Conservation (phyloP, 2,888 invertebrate species). For the Andrena dorsata region DNA sequence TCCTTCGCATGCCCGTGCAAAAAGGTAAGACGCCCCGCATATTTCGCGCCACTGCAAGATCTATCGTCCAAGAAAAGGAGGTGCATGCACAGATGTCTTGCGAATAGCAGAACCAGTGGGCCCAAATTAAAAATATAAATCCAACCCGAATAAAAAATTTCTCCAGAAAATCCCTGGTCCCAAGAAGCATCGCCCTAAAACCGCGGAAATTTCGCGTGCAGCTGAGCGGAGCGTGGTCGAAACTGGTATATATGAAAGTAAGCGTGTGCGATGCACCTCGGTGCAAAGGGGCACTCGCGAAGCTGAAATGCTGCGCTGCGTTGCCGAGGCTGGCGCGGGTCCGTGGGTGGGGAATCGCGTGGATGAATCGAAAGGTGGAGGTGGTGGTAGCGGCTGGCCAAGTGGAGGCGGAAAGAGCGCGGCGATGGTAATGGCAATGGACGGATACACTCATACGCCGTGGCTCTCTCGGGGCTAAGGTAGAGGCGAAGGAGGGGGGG, state of each 20-base stretch:
- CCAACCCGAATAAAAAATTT: neutral
- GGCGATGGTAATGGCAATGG: conserved; percentile 61
- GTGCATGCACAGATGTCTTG: neutral
- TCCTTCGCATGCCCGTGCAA: neutral
- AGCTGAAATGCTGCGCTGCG: conserved; percentile 50
- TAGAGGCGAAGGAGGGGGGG: conserved; percentile 45
- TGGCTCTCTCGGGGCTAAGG: conserved; percentile 19
- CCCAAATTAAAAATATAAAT: neutral
- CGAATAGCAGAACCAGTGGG: neutral
- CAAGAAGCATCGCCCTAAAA: too few species aligned
- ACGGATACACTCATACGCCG: conserved; percentile 36
- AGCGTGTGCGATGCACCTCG: neutral
- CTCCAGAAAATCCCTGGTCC: neutral
- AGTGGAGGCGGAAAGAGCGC: conserved; percentile 39
- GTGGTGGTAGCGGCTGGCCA: conserved; percentile 38
- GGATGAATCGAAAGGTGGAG: conserved; percentile 41
- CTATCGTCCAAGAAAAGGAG: neutral
- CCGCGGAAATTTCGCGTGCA: neutral
- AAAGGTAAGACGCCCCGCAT: neutral
- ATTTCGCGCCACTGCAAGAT: neutral
- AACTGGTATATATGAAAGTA: neutral
- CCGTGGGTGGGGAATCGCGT: conserved; percentile 39
- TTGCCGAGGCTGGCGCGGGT: conserved; percentile 46
- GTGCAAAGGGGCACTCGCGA: neutral
- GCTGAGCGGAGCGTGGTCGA: neutral